These are phyloP conservation scores for Plestiodon gilberti DNA, from an alignment of 2,113 vertebrate genomes.

Conservation along the genomic window DNA sequence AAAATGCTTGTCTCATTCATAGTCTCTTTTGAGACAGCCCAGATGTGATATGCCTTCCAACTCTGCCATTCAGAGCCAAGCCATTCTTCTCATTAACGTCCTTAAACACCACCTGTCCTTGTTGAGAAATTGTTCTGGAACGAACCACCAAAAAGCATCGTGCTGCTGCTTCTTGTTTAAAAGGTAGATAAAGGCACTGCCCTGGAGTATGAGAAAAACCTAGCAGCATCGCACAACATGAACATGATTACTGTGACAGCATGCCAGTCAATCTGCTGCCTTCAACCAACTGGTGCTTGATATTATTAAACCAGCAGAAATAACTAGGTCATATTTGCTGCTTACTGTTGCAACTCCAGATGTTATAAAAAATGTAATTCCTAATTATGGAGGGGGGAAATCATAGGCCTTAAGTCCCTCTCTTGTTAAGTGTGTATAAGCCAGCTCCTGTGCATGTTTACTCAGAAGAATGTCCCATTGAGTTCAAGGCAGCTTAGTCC, in stretches of 20 bases:
- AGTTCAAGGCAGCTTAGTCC: too few species aligned
- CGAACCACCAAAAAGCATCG: conserved; percentile 21
- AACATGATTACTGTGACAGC: not conserved
- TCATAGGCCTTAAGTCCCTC: too few species aligned
- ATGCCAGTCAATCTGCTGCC: not conserved
- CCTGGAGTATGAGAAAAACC: not conserved
- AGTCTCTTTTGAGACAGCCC: conserved; percentile 23
- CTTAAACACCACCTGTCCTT: conserved; percentile 52
- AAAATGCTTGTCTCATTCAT: conserved; percentile 44
- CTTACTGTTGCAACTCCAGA: not conserved
- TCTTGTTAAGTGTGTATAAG: too few species aligned
- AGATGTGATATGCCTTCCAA: conserved; percentile 47
- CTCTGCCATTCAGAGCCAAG: conserved; percentile 37
- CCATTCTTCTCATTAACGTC: conserved; percentile 53
- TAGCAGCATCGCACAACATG: not conserved
- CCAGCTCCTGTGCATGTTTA: too few species aligned
- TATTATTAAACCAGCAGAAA: conserved; percentile 7
- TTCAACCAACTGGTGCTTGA: not conserved
- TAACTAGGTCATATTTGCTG: not conserved
- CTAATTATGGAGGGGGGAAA: too few species aligned
- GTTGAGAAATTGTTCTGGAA: conserved; percentile 51
- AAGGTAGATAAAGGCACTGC: not conserved
- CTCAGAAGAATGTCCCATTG: too few species aligned
- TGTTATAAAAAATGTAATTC: too few species aligned
- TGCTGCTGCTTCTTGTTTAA: not conserved